Evolutionary conservation across 2,888 invertebrate genomes (phyloP), one percentile per base, ranked within the genome.

Genomic region (Rhagonycha fulva): DNA sequence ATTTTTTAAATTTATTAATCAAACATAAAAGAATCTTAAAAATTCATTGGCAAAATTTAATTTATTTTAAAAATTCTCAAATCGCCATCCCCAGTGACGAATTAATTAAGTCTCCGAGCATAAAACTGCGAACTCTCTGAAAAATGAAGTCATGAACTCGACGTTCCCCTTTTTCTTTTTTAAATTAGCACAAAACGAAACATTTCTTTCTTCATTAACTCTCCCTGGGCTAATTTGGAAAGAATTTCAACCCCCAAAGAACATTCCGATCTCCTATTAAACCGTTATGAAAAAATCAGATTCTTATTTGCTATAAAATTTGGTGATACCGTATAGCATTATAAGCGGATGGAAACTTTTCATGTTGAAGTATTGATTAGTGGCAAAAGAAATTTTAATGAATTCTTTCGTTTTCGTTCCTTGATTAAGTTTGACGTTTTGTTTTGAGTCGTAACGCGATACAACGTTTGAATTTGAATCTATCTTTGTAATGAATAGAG

Each of bases 131-230:
- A 85, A 85, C 81, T 82, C 81, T 80, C 62, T 77, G 78, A 83
- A 85, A 86, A 86, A 86, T 86, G 84, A 86, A 86, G 86, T 86
- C 85, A 83, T 82, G 84, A 84, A 82, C 84, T 81, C 83, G 82
- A 79, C 82, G 80, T 80, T 83, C 84, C 84, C 85, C 83, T 82
- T 84, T 86, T 84, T 83, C 82, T 83, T 85, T 84, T 86, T 87
- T 87, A 88, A 87, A 88, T 87, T 87, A 87, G 87, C 85, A 87
- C 86, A 86, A 87, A 88, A 88, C 87, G 87, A 86, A 87, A 88
- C 88, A 87, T 88, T 88, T 88, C 88, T 86, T 84, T 86, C 84
- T 88, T 88, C 88, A 88, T 88, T 88, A 88, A 88, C 86, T 86
- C 87, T 86, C 87, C 85, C 87, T 82, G 85, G 86, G 85, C 88